Evolutionary conservation across 2,797 vertebrate genomes (phyloP).

Genomic region (Syndactyla subalaris): DNA sequence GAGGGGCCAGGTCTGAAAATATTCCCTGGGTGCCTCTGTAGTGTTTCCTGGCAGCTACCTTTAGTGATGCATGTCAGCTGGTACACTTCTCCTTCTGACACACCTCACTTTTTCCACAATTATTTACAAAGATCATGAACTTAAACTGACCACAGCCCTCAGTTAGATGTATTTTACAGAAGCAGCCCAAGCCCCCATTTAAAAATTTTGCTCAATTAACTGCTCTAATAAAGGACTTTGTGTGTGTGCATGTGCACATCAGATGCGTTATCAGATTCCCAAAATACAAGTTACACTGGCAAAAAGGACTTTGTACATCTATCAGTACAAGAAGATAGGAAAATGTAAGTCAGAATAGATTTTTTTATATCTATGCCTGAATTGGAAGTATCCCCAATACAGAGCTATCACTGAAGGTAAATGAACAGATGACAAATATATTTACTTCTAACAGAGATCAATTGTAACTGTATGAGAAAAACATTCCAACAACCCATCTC

Average conservation of each 20-base stretch:
- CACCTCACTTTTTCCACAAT: background rate
- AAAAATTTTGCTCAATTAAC: background rate
- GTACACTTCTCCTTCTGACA: background rate
- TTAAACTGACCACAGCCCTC: background rate
- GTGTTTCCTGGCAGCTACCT: background rate
- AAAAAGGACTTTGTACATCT: background rate
- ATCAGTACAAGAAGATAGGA: background rate
- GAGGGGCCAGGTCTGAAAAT: background rate
- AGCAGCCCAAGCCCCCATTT: background rate
- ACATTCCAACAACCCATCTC: background rate
- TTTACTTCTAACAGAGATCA: background rate
- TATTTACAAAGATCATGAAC: background rate
- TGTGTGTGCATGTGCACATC: rapidly evolving
- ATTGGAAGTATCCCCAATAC: background rate
- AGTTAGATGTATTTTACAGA: background rate
- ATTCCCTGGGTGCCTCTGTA: background rate
- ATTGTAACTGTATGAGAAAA: background rate
- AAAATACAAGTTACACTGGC: background rate
- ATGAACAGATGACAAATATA: background rate
- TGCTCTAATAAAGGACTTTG: background rate
- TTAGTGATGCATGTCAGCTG: background rate
- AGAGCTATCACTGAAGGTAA: background rate
- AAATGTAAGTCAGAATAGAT: background rate
- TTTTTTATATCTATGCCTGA: background rate
- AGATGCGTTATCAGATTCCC: background rate